Conservation (phyloP, 2,888 invertebrate genomes). For the Physocephala rufipes region DNA sequence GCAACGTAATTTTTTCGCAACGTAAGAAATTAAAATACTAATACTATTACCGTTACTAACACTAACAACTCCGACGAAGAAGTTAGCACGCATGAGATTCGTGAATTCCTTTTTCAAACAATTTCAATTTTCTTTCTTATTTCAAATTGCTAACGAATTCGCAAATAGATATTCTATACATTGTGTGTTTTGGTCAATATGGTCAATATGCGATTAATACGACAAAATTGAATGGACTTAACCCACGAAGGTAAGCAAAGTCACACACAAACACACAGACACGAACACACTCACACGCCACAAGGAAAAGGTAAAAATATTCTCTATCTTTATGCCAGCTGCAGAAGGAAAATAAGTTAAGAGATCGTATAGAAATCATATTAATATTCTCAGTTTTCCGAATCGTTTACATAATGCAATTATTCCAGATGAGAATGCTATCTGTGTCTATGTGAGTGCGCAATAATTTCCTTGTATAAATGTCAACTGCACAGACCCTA, state of each 20-base stretch:
- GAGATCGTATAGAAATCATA: background rate
- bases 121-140: no score
- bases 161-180: no score
- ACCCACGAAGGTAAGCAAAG: background rate
- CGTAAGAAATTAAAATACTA: no score
- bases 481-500: slow-evolving; percentile 2
- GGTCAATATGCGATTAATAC: no score
- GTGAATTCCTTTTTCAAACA: no score
- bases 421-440: background rate
- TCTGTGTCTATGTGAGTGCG: background rate
- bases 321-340: background rate
- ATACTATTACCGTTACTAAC: no score
- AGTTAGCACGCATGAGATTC: no score
- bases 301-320: background rate
- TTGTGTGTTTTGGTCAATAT: no score
- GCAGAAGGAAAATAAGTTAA: background rate
- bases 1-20: no score
- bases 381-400: background rate
- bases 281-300: background rate
- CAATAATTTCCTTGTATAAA: background rate
- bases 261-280: background rate
- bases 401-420: background rate
- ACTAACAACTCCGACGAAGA: no score
- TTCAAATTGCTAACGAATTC: no score
- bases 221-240: background rate